Percentiles rank a stretch among this genome's conserved stretches.
phyloP scores from a whole-genome alignment of 2,113 vertebrate species.

The Sigmodon hispidus region DNA sequence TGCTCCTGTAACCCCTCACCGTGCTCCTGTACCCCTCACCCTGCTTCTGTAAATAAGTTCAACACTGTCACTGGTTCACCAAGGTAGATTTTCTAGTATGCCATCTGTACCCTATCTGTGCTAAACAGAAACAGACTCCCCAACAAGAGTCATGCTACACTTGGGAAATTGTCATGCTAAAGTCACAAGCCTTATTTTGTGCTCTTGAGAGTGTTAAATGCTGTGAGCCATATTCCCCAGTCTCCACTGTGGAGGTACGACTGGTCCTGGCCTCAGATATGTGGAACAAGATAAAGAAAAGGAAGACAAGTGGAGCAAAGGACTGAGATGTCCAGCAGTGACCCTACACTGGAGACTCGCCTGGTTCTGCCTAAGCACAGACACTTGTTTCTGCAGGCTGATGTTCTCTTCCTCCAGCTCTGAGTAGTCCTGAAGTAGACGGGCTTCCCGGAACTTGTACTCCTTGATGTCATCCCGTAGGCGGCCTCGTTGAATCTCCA shows the following conservation, averaged over 20 bases:
- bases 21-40: not conserved
- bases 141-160: not conserved
- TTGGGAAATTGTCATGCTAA: not conserved
- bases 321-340: not conserved
- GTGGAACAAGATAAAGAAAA: not conserved
- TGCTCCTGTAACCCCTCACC: not conserved
- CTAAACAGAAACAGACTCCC: not conserved
- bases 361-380: constrained; percentile 96
- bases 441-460: constrained; percentile 95
- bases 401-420: constrained; percentile 99
- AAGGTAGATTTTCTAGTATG: not conserved
- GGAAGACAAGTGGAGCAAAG: not conserved
- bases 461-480: constrained; percentile 97
- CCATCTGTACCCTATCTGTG: not conserved
- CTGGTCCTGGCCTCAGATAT: not conserved
- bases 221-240: not conserved
- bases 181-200: not conserved
- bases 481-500: constrained; percentile 93
- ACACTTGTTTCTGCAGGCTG: constrained; percentile 98
- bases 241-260: not conserved
- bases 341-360: constrained; percentile 80
- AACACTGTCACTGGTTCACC: not conserved
- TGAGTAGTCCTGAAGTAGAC: constrained; percentile 96
- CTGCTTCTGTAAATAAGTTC: not conserved
- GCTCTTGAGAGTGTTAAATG: no score